A percentile compares a stretch with the other conserved stretches of the same genome.
Conservation (phyloP, 1,140 invertebrate genomes). For the Drosophila persimilis region DNA sequence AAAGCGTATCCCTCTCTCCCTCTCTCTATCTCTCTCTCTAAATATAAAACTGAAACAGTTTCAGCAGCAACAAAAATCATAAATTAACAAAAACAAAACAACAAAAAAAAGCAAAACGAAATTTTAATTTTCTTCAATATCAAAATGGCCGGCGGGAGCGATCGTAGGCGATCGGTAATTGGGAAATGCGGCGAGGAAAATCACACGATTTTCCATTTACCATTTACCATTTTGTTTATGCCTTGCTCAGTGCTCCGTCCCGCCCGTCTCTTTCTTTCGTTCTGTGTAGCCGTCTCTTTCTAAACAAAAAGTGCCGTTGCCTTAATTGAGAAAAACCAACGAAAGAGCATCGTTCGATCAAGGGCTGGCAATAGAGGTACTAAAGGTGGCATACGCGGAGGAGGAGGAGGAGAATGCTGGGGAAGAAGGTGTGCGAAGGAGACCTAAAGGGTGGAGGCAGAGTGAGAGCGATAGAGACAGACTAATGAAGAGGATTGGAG, state of each 20-base stretch:
- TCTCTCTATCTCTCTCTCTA: conserved; percentile 9
- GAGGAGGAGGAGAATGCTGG: conserved; percentile 3
- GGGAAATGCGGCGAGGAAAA: conserved; percentile 4
- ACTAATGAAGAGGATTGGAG: too few relatives aligned
- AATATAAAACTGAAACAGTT: conserved; percentile 38
- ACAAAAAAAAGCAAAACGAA: not conserved
- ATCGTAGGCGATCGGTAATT: conserved; percentile 27
- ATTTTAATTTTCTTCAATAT: conserved; percentile 13
- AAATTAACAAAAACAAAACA: conserved; percentile 28
- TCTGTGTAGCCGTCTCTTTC: conserved; percentile 8
- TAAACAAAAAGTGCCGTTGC: conserved; percentile 65
- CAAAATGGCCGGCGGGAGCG: conserved; percentile 37
- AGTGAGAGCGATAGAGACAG: too few relatives aligned
- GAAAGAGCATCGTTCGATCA: conserved; percentile 46
- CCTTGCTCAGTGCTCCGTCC: not conserved
- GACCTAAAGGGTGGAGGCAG: too few relatives aligned
- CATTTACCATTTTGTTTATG: conserved; percentile 58
- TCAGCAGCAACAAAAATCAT: conserved; percentile 23
- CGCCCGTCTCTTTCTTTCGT: conserved; percentile 6
- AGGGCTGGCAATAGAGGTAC: not conserved
- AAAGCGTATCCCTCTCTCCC: not conserved
- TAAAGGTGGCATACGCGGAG: not conserved
- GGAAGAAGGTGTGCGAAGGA: not conserved
- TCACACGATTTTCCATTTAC: conserved; percentile 43
- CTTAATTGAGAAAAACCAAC: conserved; percentile 69